Percentiles rank a stretch among this genome's conserved stretches.
Conservation (phyloP, 2,797 vertebrate species). For the Potorous gilbertii region DNA sequence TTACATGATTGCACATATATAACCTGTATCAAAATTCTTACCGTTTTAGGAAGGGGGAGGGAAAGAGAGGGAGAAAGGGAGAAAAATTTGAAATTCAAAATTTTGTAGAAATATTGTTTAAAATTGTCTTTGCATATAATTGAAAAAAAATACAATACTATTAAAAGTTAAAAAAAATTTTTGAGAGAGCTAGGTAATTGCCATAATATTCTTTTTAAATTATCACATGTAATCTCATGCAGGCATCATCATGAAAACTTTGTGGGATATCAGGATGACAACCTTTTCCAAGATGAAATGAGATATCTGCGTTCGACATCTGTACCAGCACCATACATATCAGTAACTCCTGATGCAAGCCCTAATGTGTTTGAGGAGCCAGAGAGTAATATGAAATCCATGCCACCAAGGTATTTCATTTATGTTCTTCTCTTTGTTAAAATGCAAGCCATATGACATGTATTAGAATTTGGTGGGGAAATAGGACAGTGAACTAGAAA, state of each 20-base stretch:
- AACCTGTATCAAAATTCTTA: not conserved
- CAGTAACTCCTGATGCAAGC: slow-evolving; percentile 97
- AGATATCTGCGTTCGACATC: slow-evolving; percentile 97
- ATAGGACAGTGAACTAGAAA: slow-evolving; percentile 42
- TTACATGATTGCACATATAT: not conserved
- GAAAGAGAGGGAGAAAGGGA: not conserved
- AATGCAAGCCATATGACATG: not conserved
- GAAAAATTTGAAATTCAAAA: not conserved
- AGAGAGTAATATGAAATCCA: slow-evolving; percentile 99
- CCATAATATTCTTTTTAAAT: slow-evolving; percentile 53
- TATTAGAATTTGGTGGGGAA: slow-evolving; percentile 47
- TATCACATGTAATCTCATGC: slow-evolving; percentile 70
- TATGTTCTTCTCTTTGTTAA: slow-evolving; percentile 56
- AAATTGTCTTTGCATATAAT: not conserved
- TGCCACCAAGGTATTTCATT: slow-evolving; percentile 96
- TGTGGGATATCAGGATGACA: slow-evolving; percentile 96
- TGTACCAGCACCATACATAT: slow-evolving; percentile 98
- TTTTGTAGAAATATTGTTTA: not conserved
- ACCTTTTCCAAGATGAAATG: slow-evolving; percentile 99
- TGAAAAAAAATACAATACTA: not conserved
- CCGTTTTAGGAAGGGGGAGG: not conserved
- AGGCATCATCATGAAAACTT: slow-evolving; percentile 99
- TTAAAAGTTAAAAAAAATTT: not conserved
- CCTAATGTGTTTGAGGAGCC: slow-evolving; percentile 99
- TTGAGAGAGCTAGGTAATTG: not conserved